phyloP scores from a whole-genome alignment of 1,140 invertebrate species.

The Babylonia areolata region DNA sequence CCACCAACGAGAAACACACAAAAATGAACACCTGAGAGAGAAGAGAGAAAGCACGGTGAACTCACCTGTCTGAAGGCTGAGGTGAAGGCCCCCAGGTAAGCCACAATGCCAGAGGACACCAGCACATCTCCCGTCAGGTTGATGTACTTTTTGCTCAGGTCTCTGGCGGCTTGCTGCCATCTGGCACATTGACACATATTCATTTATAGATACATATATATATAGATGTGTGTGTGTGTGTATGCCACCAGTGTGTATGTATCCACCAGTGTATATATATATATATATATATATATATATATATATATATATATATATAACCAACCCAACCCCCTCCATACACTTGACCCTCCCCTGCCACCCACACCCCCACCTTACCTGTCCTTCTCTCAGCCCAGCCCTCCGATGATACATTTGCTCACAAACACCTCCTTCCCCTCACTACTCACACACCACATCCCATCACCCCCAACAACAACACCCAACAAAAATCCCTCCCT shows the following conservation, averaged over 20 bases:
- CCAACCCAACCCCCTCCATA: too few relatives aligned
- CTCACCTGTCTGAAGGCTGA: constrained; percentile 74
- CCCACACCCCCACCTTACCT: constrained; percentile 52
- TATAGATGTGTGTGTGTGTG: too few relatives aligned
- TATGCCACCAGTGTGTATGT: too few relatives aligned
- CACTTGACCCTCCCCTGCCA: not conserved
- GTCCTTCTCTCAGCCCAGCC: constrained; percentile 75
- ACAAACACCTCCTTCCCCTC: constrained; percentile 69
- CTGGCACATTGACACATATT: constrained; percentile 41
- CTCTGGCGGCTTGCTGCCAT: constrained; percentile 72
- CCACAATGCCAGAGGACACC: constrained; percentile 75
- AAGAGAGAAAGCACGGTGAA: too few relatives aligned
- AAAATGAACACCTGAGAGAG: too few relatives aligned
- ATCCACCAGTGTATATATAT: too few relatives aligned
- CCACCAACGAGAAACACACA: too few relatives aligned
- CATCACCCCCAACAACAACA: not conserved
- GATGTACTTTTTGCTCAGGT: constrained; percentile 71
- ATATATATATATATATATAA: too few relatives aligned
- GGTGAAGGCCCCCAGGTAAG: constrained; percentile 77
- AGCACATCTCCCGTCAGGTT: constrained; percentile 77
- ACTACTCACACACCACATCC: not conserved
- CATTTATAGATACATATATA: too few relatives aligned
- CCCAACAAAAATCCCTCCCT: too few relatives aligned
- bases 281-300: too few relatives aligned
- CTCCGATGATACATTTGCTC: constrained; percentile 76